A percentile compares a stretch with the other conserved stretches of the same genome.
Evolutionary conservation across 2,888 invertebrate species (phyloP).

Genomic region (Synanthedon tipuliformis): DNA sequence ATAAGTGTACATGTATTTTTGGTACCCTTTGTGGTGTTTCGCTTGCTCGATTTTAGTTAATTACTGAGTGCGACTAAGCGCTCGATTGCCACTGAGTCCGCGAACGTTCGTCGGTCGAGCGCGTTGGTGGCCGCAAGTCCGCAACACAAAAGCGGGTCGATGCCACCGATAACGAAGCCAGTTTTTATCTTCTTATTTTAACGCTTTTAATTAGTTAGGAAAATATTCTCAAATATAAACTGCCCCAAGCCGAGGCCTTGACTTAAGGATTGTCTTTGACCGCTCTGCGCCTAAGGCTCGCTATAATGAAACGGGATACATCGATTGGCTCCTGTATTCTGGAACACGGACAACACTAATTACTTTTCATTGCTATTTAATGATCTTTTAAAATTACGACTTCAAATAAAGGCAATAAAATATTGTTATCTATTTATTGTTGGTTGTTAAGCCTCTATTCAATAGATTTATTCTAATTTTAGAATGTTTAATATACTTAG

Average conservation of each 20-base stretch:
- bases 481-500: too few relatives aligned
- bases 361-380: conserved; percentile 31
- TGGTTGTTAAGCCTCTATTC: too few relatives aligned
- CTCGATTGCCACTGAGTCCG: conserved; percentile 27
- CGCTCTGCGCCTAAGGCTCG: conserved; percentile 40
- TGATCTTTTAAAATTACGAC: conserved; percentile 18
- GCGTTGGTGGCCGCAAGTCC: conserved; percentile 58
- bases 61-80: conserved; percentile 53
- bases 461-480: too few relatives aligned
- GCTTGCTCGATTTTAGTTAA: conserved; percentile 52
- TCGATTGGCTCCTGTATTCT: conserved; percentile 55
- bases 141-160: conserved; percentile 64
- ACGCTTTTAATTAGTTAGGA: conserved; percentile 71
- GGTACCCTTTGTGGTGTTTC: conserved; percentile 25
- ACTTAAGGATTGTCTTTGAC: conserved; percentile 54
- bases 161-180: conserved; percentile 65
- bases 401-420: neutral
- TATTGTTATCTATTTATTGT: neutral
- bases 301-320: conserved; percentile 48
- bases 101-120: conserved; percentile 8
- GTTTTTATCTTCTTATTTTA: conserved; percentile 66
- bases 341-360: conserved; percentile 48
- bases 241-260: conserved; percentile 43
- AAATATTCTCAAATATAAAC: conserved; percentile 68
- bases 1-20: conserved; percentile 38